These are phyloP conservation scores for Apamea epomidion DNA, from an alignment of 2,888 invertebrate species.

Conservation along the genomic window DNA sequence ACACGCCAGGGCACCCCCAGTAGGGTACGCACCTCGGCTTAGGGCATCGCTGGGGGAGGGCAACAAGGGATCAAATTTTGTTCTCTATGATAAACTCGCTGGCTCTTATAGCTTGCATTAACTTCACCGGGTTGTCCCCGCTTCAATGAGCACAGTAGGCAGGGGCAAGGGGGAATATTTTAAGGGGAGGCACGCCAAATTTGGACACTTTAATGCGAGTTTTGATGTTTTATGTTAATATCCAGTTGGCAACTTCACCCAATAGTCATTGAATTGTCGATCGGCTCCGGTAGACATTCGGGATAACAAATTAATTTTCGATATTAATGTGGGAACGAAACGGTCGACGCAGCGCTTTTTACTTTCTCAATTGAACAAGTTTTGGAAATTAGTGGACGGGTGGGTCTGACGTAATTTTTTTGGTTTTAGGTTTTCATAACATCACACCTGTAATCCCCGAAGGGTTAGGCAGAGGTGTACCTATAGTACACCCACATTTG, in stretches of 20 bases:
- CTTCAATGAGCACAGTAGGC: constrained; percentile 78
- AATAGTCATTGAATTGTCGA: constrained; percentile 81
- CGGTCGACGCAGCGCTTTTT: constrained; percentile 33
- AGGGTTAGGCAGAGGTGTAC: neutral
- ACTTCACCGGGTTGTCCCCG: constrained; percentile 65
- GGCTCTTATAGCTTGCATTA: constrained; percentile 65
- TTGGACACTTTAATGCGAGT: constrained; percentile 90
- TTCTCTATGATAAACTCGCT: constrained; percentile 21
- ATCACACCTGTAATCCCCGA: neutral
- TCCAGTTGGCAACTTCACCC: constrained; percentile 80
- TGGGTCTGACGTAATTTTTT: neutral
- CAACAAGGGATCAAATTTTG: neutral
- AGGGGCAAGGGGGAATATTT: constrained; percentile 79
- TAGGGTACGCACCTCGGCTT: neutral
- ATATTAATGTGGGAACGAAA: constrained; percentile 59
- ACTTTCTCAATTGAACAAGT: constrained; percentile 23
- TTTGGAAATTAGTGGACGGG: constrained; percentile 12
- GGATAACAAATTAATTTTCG: constrained; percentile 72
- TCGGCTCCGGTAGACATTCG: constrained; percentile 50
- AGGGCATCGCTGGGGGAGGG: neutral
- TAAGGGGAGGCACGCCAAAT: constrained; percentile 80
- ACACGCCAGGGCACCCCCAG: neutral
- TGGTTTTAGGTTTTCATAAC: neutral
- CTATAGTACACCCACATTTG: too few species aligned
- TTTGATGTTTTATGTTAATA: constrained; percentile 90